phyloP scores from a whole-genome alignment of 2,888 invertebrate genomes.

The Dusona sp. region DNA sequence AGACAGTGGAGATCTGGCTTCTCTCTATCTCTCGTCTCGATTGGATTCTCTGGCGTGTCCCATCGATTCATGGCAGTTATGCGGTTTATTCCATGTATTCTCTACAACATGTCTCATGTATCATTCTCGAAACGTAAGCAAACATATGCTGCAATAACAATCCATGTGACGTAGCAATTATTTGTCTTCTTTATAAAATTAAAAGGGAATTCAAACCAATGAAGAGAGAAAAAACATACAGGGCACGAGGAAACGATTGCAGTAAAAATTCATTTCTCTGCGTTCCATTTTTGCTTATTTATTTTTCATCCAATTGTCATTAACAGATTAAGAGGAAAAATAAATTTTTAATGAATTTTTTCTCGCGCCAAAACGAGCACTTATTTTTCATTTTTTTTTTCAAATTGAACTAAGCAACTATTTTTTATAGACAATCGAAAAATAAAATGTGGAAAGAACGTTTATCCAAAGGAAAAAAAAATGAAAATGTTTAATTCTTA shows the following conservation, averaged over 20 bases:
- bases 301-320: background rate
- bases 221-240: background rate
- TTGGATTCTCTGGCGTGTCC: background rate
- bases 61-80: background rate
- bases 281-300: background rate
- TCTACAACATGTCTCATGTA: background rate
- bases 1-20: slow-evolving; percentile 45
- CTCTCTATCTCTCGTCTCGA: slow-evolving; percentile 45
- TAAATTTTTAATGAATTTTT: background rate
- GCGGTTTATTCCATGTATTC: background rate
- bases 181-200: background rate
- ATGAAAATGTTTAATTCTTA: background rate
- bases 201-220: background rate
- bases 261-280: background rate
- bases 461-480: background rate
- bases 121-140: background rate
- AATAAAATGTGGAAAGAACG: background rate
- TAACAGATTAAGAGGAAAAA: too few species aligned
- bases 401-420: too few species aligned
- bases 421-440: background rate
- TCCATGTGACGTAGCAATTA: background rate
- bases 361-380: background rate
- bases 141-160: background rate
- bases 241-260: background rate
- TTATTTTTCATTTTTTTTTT: too few species aligned